These are phyloP conservation scores for Nixonia krombeini DNA, from an alignment of 1,140 invertebrate genomes.

Conservation along the genomic window DNA sequence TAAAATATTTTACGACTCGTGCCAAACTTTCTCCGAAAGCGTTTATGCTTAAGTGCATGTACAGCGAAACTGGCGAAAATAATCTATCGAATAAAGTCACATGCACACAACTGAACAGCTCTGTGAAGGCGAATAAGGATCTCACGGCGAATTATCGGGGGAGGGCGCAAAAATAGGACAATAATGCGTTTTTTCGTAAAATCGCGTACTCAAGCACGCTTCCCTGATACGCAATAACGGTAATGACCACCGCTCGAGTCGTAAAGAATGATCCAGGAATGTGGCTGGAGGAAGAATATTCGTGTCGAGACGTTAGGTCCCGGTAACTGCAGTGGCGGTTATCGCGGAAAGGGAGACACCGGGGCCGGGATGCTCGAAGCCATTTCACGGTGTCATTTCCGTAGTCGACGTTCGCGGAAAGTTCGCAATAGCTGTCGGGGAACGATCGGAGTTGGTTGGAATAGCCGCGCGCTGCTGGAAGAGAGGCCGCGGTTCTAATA, in stretches of 20 bases:
- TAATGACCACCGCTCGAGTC: too few species aligned
- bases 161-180: too few species aligned
- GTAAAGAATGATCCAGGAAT: too few species aligned
- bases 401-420: constrained; percentile 29
- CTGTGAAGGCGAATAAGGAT: too few species aligned
- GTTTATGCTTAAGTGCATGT: too few species aligned
- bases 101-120: too few species aligned
- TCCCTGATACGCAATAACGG: too few species aligned
- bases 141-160: too few species aligned
- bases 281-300: constrained; percentile 17
- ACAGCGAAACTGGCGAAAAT: too few species aligned
- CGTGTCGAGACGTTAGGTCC: constrained; percentile 28
- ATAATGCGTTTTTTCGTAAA: neutral
- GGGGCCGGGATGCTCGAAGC: constrained; percentile 24
- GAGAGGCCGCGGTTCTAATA: constrained; percentile 13
- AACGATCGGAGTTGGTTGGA: constrained; percentile 4
- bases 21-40: too few species aligned
- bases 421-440: constrained; percentile 25
- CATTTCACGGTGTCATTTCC: constrained; percentile 44
- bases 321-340: constrained; percentile 32
- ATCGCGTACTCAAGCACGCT: neutral
- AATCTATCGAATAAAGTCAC: too few species aligned
- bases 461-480: neutral
- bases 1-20: too few species aligned
- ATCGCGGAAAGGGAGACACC: constrained; percentile 22